Percentiles rank a stretch among this genome's conserved stretches.
phyloP scores from a whole-genome alignment of 2,888 invertebrate species.

The Synergus laeviventris region DNA sequence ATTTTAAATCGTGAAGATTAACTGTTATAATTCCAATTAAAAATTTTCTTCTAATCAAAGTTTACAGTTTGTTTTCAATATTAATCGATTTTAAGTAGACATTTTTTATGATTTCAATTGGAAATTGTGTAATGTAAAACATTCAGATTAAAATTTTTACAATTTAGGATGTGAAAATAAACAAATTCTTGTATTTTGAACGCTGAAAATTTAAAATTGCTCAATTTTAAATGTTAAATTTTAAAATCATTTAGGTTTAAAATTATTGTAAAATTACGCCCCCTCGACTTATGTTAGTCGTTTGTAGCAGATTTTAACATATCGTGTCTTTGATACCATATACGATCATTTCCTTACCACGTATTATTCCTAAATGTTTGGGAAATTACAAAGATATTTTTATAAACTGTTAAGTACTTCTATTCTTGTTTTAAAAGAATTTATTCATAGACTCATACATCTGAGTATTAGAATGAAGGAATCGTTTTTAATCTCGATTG shows the following conservation, averaged over 20 bases:
- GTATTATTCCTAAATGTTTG: background rate
- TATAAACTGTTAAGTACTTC: slow-evolving; percentile 3
- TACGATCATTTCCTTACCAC: background rate
- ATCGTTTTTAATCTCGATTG: background rate
- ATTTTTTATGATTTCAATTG: background rate
- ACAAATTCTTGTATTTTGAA: background rate
- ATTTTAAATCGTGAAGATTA: too few relatives aligned
- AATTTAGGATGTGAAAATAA: background rate
- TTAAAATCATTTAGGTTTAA: background rate
- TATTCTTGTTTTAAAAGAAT: background rate
- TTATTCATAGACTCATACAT: background rate
- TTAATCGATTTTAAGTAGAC: too few relatives aligned
- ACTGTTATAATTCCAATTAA: too few relatives aligned
- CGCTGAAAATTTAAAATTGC: background rate
- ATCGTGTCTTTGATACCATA: background rate
- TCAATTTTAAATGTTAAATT: background rate
- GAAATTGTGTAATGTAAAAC: background rate
- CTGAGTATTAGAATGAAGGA: background rate
- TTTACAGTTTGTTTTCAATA: too few relatives aligned
- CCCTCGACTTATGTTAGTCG: background rate
- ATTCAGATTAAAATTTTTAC: background rate
- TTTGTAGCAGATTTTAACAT: background rate
- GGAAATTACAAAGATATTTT: slow-evolving; percentile 11
- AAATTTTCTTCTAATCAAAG: too few relatives aligned
- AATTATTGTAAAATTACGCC: background rate